These are phyloP conservation scores for Glandiceps talaboti DNA, from an alignment of 53 echinoderm and acorn worm species.

Conservation along the genomic window DNA sequence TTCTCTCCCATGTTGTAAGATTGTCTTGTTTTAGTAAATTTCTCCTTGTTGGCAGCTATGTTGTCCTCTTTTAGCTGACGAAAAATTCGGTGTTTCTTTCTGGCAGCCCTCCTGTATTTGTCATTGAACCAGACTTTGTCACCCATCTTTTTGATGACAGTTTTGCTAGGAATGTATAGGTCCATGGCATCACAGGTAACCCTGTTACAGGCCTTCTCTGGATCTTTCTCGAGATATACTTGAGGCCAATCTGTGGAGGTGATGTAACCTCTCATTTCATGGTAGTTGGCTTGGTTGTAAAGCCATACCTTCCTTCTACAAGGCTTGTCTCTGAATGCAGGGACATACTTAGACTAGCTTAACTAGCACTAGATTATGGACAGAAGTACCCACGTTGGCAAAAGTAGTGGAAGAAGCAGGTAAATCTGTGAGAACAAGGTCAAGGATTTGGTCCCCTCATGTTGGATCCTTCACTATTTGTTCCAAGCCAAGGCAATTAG, in stretches of 20 bases:
- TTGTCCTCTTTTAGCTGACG: neutral
- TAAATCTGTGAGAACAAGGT: no score
- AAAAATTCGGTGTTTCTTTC: neutral
- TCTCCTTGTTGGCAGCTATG: neutral
- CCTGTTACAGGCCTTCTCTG: slow-evolving; percentile 21
- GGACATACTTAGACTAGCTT: slow-evolving; percentile 19
- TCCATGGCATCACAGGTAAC: slow-evolving; percentile 42
- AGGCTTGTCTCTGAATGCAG: slow-evolving; percentile 2
- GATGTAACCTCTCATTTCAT: slow-evolving; percentile 27
- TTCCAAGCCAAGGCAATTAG: slow-evolving; percentile 16
- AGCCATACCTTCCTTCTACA: slow-evolving; percentile 30
- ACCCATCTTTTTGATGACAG: slow-evolving; percentile 32
- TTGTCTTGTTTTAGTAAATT: no score
- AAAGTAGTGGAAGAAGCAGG: no score
- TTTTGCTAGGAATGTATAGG: slow-evolving; percentile 20
- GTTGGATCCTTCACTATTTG: slow-evolving; percentile 34
- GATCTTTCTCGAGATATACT: neutral
- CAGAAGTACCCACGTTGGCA: no score
- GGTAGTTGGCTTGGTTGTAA: slow-evolving; percentile 31
- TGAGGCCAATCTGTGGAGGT: slow-evolving; percentile 28
- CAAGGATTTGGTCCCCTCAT: no score
- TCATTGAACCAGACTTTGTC: no score
- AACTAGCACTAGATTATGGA: slow-evolving; percentile 26
- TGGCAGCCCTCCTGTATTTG: slow-evolving; percentile 26
- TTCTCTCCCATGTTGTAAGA: neutral